phyloP scores from a whole-genome alignment of 92 coral and sea anemone genomes.

The Muricea muricata region DNA sequence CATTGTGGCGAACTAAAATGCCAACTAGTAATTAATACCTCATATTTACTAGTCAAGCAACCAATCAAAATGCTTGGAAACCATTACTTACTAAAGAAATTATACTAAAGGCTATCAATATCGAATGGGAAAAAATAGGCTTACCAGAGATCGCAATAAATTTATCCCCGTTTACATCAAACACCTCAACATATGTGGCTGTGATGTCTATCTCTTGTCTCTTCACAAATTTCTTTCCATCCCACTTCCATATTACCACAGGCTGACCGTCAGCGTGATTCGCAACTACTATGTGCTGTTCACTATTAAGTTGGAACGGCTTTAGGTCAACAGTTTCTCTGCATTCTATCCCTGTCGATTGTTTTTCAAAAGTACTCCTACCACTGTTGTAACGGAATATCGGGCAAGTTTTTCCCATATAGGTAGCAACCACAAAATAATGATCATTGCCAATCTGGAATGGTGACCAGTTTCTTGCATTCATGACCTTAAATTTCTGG shows the following conservation, averaged over 20 bases:
- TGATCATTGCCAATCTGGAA: conserved; percentile 77
- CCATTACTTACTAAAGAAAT: no score
- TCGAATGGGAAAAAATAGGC: not conserved
- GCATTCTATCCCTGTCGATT: conserved; percentile 71
- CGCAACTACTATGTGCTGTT: conserved; percentile 78
- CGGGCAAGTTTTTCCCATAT: conserved; percentile 74
- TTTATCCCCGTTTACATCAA: conserved; percentile 70
- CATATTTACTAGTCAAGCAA: no score
- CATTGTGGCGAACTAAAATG: no score
- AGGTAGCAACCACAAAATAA: conserved; percentile 85
- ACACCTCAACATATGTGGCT: conserved; percentile 85
- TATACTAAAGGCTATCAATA: no score
- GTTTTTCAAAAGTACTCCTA: conserved; percentile 59
- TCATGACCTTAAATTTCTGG: conserved; percentile 76
- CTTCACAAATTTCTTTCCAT: conserved; percentile 74
- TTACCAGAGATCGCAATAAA: conserved; percentile 85
- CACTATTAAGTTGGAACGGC: conserved; percentile 76
- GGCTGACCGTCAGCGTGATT: conserved; percentile 69
- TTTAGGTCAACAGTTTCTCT: conserved; percentile 82
- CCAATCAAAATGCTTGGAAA: no score
- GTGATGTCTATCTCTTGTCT: conserved; percentile 80
- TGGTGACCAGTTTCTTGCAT: conserved; percentile 85
- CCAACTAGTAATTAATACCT: no score
- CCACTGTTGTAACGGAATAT: conserved; percentile 78
- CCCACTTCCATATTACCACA: conserved; percentile 86